Conservation (phyloP, 2,888 invertebrate species). For the Amiota minor region DNA sequence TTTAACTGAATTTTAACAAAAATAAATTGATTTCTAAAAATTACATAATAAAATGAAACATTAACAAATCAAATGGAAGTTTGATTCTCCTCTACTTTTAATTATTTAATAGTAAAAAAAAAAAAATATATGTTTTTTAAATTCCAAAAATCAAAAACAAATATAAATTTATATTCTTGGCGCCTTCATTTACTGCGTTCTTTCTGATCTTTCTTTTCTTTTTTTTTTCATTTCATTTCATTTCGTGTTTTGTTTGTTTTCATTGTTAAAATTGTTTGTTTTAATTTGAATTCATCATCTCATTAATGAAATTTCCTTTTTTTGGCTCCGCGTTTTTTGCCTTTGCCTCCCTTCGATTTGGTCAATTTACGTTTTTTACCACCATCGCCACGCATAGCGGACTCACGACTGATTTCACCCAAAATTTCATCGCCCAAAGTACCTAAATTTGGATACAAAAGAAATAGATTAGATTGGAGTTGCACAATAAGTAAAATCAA, state of each 20-base stretch:
- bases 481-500: neutral
- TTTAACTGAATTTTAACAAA: too few relatives aligned
- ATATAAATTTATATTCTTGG: slow-evolving; percentile 8
- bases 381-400: slow-evolving; percentile 69
- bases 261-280: slow-evolving; percentile 23
- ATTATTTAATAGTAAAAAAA: too few relatives aligned
- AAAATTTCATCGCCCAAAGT: slow-evolving; percentile 87
- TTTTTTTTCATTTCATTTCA: slow-evolving; percentile 35
- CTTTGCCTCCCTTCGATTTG: slow-evolving; percentile 63
- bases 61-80: too few relatives aligned
- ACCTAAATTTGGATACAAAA: slow-evolving; percentile 50
- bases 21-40: too few relatives aligned
- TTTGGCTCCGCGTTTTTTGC: slow-evolving; percentile 74
- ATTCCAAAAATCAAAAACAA: too few relatives aligned
- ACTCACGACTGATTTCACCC: slow-evolving; percentile 74
- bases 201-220: neutral
- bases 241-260: slow-evolving; percentile 29
- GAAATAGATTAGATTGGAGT: neutral
- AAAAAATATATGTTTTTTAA: too few relatives aligned
- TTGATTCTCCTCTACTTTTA: too few relatives aligned
- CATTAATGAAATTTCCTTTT: slow-evolving; percentile 74
- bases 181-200: slow-evolving; percentile 24
- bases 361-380: slow-evolving; percentile 74
- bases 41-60: too few relatives aligned
- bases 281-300: slow-evolving; percentile 24